Conservation (phyloP, 1,140 invertebrate species). For the Anastrepha ludens region DNA sequence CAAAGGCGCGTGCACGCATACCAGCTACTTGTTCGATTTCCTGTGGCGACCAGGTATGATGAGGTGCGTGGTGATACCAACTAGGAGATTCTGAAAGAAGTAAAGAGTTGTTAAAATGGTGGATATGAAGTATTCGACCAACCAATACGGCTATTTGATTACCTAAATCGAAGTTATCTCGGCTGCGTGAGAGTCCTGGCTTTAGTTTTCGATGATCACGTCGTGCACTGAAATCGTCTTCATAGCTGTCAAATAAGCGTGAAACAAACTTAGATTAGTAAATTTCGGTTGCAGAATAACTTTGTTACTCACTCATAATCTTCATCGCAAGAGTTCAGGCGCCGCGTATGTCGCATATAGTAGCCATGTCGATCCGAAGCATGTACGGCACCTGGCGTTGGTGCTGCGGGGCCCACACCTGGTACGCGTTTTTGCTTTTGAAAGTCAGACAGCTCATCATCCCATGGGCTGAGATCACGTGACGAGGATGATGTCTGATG, state of each 20-base stretch:
- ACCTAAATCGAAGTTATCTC: conserved; percentile 72
- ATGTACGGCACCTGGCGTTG: background rate
- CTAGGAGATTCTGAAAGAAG: conserved; percentile 66
- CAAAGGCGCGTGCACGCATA: conserved; percentile 66
- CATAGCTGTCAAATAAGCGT: conserved; percentile 62
- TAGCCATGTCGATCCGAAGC: conserved; percentile 67
- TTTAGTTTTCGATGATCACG: conserved; percentile 70
- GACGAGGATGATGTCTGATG: conserved; percentile 81
- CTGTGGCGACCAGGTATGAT: conserved; percentile 73
- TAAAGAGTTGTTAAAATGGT: background rate
- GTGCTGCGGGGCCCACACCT: conserved; percentile 1
- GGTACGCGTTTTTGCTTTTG: conserved; percentile 62
- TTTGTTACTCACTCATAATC: conserved; percentile 75
- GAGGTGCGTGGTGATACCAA: conserved; percentile 71
- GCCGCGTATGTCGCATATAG: conserved; percentile 69
- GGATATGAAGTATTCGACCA: background rate
- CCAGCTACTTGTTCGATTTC: conserved; percentile 65
- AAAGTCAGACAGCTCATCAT: conserved; percentile 78
- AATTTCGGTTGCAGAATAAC: background rate
- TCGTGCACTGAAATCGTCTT: conserved; percentile 66
- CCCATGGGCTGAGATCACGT: conserved; percentile 82
- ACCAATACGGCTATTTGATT: background rate
- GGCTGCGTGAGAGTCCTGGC: conserved; percentile 67
- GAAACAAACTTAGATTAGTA: background rate
- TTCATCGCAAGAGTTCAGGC: conserved; percentile 75